Evolutionary conservation across 64 coral and sea anemone species (phyloP).

Genomic region (Stichodactyla helianthus): DNA sequence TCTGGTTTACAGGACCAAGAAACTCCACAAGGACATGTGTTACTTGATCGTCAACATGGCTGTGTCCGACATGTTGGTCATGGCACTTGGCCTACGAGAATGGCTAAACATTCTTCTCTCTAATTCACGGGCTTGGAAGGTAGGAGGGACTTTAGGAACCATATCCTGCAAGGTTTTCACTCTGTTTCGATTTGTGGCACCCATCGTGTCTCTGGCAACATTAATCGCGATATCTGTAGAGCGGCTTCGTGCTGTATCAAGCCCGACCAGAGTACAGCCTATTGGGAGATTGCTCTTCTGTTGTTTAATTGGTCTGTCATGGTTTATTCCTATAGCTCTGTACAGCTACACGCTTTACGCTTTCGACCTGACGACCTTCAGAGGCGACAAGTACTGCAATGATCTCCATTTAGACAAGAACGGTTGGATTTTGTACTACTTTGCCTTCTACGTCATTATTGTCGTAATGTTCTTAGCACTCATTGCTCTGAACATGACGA

Average conservation of each 20-base stretch:
- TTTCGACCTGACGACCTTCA: not conserved
- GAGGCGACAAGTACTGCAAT: not conserved
- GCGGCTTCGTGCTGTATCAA: not conserved
- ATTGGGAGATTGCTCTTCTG: not conserved
- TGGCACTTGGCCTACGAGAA: slow-evolving; percentile 2
- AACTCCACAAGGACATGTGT: slow-evolving; percentile 15
- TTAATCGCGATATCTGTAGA: slow-evolving; percentile 9
- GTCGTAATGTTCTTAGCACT: not conserved
- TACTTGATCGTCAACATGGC: slow-evolving; percentile 10
- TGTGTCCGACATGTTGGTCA: not conserved
- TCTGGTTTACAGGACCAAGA: not conserved
- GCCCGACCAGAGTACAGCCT: not conserved
- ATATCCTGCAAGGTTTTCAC: not conserved
- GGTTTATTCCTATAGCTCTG: slow-evolving; percentile 1
- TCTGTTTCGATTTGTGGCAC: not conserved
- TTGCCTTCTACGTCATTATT: not conserved
- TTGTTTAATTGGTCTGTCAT: not conserved
- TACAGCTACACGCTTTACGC: slow-evolving; percentile 8
- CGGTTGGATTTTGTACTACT: not conserved
- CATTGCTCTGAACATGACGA: not conserved
- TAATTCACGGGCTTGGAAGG: not conserved
- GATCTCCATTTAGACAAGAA: not conserved
- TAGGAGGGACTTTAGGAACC: not conserved
- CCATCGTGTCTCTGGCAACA: not conserved
- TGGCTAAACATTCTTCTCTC: slow-evolving; percentile 2